These are phyloP conservation scores for Drosophila mimica DNA, from an alignment of 2,888 invertebrate genomes.

Conservation along the genomic window DNA sequence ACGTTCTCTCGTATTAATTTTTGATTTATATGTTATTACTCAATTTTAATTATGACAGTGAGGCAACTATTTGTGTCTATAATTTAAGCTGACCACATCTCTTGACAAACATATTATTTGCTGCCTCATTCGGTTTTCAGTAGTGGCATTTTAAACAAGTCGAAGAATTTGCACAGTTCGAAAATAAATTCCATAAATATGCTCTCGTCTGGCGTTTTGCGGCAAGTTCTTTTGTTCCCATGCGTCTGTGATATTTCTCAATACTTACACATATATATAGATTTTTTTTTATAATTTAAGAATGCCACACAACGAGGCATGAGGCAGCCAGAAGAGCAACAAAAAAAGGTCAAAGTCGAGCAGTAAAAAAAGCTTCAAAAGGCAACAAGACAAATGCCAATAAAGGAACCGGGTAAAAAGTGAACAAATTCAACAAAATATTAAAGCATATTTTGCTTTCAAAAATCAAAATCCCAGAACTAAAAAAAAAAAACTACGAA, in stretches of 20 bases:
- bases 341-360: slow-evolving; percentile 48
- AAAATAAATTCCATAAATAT: slow-evolving; percentile 66
- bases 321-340: slow-evolving; percentile 30
- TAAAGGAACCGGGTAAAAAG: slow-evolving; percentile 52
- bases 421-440: slow-evolving; percentile 35
- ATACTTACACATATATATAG: slow-evolving; percentile 28
- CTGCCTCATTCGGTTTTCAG: slow-evolving; percentile 1
- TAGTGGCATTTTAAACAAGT: slow-evolving; percentile 41
- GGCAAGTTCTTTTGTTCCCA: slow-evolving; percentile 51
- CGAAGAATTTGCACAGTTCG: slow-evolving; percentile 35
- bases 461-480: slow-evolving; percentile 27
- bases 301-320: slow-evolving; percentile 69
- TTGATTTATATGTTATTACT: not conserved
- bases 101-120: slow-evolving; percentile 3
- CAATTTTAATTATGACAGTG: not conserved
- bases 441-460: slow-evolving; percentile 70
- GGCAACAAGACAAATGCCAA: slow-evolving; percentile 66
- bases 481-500: slow-evolving; percentile 12
- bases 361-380: slow-evolving; percentile 53
- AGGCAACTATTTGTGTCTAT: not conserved
- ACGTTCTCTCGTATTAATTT: too few relatives aligned
- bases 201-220: slow-evolving; percentile 37
- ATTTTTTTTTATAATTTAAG: slow-evolving; percentile 24
- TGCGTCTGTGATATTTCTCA: slow-evolving; percentile 44
- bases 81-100: not conserved